These are phyloP conservation scores for Chiloscyllium punctatum DNA, from an alignment of 2,797 vertebrate species.

Conservation along the genomic window DNA sequence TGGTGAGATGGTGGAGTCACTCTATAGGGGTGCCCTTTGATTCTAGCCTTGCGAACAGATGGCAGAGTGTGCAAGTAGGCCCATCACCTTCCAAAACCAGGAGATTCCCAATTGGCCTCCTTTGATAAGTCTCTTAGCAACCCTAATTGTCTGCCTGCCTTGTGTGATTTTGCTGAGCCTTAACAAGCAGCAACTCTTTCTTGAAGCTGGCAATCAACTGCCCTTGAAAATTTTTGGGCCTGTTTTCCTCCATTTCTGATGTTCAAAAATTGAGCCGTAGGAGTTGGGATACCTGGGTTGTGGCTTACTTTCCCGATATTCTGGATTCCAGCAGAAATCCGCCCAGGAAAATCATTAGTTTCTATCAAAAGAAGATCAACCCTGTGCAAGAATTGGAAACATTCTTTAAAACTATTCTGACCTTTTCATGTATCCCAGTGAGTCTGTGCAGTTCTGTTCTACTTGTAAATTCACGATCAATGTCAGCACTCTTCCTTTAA, in stretches of 20 bases:
- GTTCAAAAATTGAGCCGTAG: not conserved
- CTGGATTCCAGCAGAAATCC: not conserved
- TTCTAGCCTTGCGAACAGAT: not conserved
- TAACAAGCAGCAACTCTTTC: too few species aligned
- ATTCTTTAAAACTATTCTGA: not conserved
- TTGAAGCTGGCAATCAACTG: too few species aligned
- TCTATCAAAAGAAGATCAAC: not conserved
- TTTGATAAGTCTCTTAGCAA: not conserved
- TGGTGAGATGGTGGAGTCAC: not conserved
- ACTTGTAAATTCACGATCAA: not conserved
- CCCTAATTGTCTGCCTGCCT: too few species aligned
- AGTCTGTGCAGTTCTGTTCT: not conserved
- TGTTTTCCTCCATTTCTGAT: too few species aligned
- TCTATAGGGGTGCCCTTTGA: not conserved
- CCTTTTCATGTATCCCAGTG: not conserved
- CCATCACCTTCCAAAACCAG: too few species aligned
- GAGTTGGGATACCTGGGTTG: not conserved
- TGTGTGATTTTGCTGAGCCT: too few species aligned
- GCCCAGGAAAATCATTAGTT: not conserved
- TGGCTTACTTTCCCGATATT: not conserved
- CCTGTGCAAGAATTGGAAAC: not conserved
- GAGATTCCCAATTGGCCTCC: too few species aligned
- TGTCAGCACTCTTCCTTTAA: not conserved
- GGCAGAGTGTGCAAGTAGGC: too few species aligned
- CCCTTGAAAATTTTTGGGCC: too few species aligned